A percentile compares a stretch with the other conserved stretches of the same genome.
These are phyloP conservation scores for Orgyia antiqua DNA, from an alignment of 2,888 invertebrate species.

Conservation along the genomic window DNA sequence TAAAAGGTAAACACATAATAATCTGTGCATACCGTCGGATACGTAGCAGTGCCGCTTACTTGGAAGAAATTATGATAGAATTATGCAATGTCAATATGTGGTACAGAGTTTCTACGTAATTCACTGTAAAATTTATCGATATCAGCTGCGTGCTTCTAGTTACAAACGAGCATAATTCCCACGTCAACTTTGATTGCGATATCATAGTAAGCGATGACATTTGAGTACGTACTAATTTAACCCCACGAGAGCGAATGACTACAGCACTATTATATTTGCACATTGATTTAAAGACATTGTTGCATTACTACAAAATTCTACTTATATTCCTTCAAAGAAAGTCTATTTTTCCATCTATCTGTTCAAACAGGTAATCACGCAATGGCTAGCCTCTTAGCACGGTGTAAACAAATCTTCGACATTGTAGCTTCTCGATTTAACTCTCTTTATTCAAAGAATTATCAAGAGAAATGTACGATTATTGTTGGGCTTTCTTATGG, in stretches of 20 bases:
- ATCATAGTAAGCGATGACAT: constrained; percentile 72
- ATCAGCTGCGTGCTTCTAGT: constrained; percentile 48
- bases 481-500: constrained; percentile 71
- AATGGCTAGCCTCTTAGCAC: constrained; percentile 57
- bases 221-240: constrained; percentile 68
- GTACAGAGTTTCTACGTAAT: constrained; percentile 51
- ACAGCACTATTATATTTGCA: constrained; percentile 44
- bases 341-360: constrained; percentile 48
- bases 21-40: constrained; percentile 15
- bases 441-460: constrained; percentile 75
- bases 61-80: no score
- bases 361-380: constrained; percentile 52
- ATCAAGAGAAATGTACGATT: constrained; percentile 75
- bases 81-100: no score
- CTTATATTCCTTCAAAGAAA: constrained; percentile 46
- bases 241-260: constrained; percentile 44
- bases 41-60: constrained; percentile 33
- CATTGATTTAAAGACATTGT: constrained; percentile 39
- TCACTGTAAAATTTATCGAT: constrained; percentile 69
- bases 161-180: constrained; percentile 75
- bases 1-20: constrained; percentile 15
- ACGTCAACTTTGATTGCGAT: constrained; percentile 74
- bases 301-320: constrained; percentile 36
- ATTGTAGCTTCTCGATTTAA: constrained; percentile 72
- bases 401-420: constrained; percentile 73